Conservation (phyloP, 2,113 vertebrate genomes). For the Guaruba guarouba region DNA sequence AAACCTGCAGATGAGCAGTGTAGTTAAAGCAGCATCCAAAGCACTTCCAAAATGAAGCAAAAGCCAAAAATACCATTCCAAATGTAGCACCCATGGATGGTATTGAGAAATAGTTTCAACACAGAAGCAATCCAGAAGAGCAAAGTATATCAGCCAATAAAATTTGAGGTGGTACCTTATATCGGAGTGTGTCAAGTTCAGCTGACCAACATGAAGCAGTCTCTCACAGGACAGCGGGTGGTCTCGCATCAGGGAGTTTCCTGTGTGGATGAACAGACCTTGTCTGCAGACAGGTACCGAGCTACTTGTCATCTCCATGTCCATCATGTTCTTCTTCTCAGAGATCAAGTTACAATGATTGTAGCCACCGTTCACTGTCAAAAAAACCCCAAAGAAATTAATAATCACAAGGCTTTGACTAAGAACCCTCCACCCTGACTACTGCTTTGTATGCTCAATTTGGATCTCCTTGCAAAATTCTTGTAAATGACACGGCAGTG, state of each 20-base stretch:
- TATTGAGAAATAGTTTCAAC: background rate
- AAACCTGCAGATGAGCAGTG: background rate
- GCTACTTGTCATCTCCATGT: constrained; percentile 72
- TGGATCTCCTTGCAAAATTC: background rate
- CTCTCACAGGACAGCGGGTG: constrained; percentile 77
- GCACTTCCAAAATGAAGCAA: background rate
- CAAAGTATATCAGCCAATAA: background rate
- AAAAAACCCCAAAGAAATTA: background rate
- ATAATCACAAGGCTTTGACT: background rate
- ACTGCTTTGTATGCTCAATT: background rate
- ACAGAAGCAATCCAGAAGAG: background rate
- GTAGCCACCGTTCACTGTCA: constrained; percentile 78
- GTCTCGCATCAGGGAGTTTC: constrained; percentile 72
- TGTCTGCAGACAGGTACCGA: constrained; percentile 78
- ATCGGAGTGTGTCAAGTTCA: constrained; percentile 73
- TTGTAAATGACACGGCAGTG: background rate
- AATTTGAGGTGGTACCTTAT: constrained; percentile 70
- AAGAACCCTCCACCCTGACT: background rate
- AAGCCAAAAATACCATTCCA: background rate
- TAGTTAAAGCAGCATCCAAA: background rate
- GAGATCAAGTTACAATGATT: constrained; percentile 72
- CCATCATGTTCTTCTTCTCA: constrained; percentile 78
- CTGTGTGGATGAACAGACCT: constrained; percentile 71
- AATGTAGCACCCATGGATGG: background rate
- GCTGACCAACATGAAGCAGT: constrained; percentile 73